Conservation (phyloP, 64 coral and sea anemone genomes). For the Pocillopora verrucosa region DNA sequence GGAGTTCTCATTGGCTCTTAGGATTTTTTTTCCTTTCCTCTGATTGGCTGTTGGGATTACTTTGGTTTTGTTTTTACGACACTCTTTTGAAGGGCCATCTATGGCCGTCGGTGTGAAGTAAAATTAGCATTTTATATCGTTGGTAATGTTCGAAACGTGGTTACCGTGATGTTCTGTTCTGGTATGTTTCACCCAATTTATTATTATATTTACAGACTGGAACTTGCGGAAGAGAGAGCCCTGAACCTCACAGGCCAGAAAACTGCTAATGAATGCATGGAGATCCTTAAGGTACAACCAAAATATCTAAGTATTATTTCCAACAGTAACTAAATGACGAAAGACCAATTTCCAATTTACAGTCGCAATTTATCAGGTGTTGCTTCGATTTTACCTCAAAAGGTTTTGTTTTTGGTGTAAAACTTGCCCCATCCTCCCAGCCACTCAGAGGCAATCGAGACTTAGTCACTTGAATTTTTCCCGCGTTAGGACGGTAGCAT, state of each 20-base stretch:
- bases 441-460: background rate
- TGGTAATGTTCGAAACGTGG: background rate
- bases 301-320: background rate
- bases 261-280: slow-evolving; percentile 84
- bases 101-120: background rate
- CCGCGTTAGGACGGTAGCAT: too few relatives aligned
- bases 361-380: too few relatives aligned
- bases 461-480: too few relatives aligned
- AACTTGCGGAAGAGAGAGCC: slow-evolving; percentile 69
- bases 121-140: background rate
- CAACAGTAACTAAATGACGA: too few relatives aligned
- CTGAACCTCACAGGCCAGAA: slow-evolving; percentile 73
- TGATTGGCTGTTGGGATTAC: too few relatives aligned
- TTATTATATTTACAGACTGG: slow-evolving; percentile 50
- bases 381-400: too few relatives aligned
- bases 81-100: background rate
- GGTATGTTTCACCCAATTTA: background rate
- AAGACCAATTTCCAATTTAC: too few relatives aligned
- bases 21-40: too few relatives aligned
- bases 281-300: slow-evolving; percentile 81
- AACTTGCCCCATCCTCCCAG: background rate
- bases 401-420: too few relatives aligned
- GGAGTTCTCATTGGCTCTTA: too few relatives aligned
- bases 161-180: background rate
- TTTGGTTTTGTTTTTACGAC: too few relatives aligned